phyloP scores from a whole-genome alignment of 2,888 invertebrate genomes.

The Rhaphigaster nebulosa region DNA sequence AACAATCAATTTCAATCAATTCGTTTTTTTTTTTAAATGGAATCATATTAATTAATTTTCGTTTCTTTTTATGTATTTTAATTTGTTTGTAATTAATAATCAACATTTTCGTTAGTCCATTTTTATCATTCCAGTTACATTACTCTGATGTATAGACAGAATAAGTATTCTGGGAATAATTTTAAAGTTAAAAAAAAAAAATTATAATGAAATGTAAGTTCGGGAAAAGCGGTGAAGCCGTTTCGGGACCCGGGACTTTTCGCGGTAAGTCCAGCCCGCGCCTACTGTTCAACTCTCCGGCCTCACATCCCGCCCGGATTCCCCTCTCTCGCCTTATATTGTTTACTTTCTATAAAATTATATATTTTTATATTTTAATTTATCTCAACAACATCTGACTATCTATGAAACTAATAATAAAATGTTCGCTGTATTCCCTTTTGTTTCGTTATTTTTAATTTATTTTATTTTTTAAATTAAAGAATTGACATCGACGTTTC shows the following conservation, averaged over 20 bases:
- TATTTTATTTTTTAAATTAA: background rate
- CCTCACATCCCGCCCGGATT: background rate
- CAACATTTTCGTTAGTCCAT: background rate
- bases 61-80: too few species aligned
- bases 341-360: background rate
- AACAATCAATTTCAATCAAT: too few species aligned
- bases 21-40: too few species aligned
- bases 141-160: background rate
- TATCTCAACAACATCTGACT: background rate
- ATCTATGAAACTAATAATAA: background rate
- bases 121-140: background rate
- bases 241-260: background rate
- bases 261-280: background rate
- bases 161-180: background rate
- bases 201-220: background rate
- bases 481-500: background rate
- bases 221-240: background rate
- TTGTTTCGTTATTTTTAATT: background rate
- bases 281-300: constrained; percentile 55
- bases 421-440: background rate
- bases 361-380: background rate
- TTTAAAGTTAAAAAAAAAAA: background rate
- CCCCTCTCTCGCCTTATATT: background rate
- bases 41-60: too few species aligned
- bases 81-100: too few species aligned